Percentiles rank a stretch among this genome's conserved stretches.
These are phyloP conservation scores for Eilema depressum DNA, from an alignment of 2,888 invertebrate species.

Conservation along the genomic window DNA sequence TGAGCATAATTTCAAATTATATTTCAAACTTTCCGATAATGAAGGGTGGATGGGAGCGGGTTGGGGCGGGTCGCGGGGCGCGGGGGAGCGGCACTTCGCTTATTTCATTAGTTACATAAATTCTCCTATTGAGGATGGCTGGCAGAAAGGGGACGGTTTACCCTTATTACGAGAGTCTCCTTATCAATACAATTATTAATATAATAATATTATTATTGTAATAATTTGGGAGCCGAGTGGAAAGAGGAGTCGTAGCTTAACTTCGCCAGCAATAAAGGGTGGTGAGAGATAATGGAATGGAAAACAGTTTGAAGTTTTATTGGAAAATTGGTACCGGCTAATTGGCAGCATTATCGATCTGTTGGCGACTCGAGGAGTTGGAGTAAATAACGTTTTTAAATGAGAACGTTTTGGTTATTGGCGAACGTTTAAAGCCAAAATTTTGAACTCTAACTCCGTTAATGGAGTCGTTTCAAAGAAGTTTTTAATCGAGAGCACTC, in stretches of 20 bases:
- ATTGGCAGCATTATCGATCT: constrained; percentile 85
- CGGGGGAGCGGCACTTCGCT: constrained; percentile 81
- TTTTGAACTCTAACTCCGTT: constrained; percentile 57
- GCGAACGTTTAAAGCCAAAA: constrained; percentile 49
- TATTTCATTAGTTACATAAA: constrained; percentile 88
- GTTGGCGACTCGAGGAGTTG: constrained; percentile 70
- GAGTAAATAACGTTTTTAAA: constrained; percentile 68
- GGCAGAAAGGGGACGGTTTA: constrained; percentile 87
- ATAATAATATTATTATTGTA: constrained; percentile 88
- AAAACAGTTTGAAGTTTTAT: constrained; percentile 88
- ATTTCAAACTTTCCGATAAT: constrained; percentile 88
- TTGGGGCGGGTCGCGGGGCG: constrained; percentile 63
- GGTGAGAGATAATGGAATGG: constrained; percentile 87
- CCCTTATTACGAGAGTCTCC: constrained; percentile 87
- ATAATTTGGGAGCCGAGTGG: constrained; percentile 83
- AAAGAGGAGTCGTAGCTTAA: constrained; percentile 84
- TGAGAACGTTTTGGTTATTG: constrained; percentile 59
- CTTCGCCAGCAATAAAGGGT: constrained; percentile 85
- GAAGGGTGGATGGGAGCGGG: constrained; percentile 82
- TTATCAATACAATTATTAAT: constrained; percentile 88
- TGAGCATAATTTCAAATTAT: constrained; percentile 88
- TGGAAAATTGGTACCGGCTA: constrained; percentile 86
- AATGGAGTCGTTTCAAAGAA: constrained; percentile 54
- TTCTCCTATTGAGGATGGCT: constrained; percentile 87
- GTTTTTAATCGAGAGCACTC: constrained; percentile 54